Evolutionary conservation across 2,888 invertebrate species (phyloP), one percentile per base, ranked within the genome.

Genomic region (Nymphalis c-album): DNA sequence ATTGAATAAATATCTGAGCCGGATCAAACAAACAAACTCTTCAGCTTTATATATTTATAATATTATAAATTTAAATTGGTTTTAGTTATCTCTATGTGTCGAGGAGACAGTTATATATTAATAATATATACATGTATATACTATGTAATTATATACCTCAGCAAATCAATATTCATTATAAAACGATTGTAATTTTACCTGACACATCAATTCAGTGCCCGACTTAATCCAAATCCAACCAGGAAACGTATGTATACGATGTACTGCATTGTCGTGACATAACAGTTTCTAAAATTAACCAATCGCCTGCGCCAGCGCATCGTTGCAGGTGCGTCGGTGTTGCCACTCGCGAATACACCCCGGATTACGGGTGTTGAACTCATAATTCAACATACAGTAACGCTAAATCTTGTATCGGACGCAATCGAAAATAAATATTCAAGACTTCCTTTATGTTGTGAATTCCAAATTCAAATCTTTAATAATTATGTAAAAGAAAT

Each of bases 241-340:
- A 72, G 75, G 75, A 75, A 75, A 73, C 72, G 61, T 48, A 60
- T 46, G 61, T 50, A 65, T 60, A 63, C 69, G 55, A 31, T 50
- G 63, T 67, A 50, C 18, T 64, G 72, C 74, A 76, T 72, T 74
- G 75, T 55, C 31, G 26, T 91, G 90, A 90, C 90, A 90, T 90
- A 90, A 90, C 85, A 76, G 80, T 78, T 71, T 80, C 85, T 91
- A 91, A 85, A 86, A 84, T 89, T 91, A 90, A 80, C 84, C 82
- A 80, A 85, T 84, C 77, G 81, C 75, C 77, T 82, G 85, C 85
- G 85, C 85, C 70, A 71, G 85, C 88, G 88, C 88, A 87, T 87
- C 87, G 79, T 68, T 85, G 88, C 90, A 91, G 90, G 89, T 91
- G 88, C 26, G 53, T 64, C 72, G 47, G 82, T 85, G 86, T 85